Evolutionary conservation across 1,140 invertebrate species (phyloP), one percentile per base, ranked within the genome.

Genomic region (Subanguina moxae): DNA sequence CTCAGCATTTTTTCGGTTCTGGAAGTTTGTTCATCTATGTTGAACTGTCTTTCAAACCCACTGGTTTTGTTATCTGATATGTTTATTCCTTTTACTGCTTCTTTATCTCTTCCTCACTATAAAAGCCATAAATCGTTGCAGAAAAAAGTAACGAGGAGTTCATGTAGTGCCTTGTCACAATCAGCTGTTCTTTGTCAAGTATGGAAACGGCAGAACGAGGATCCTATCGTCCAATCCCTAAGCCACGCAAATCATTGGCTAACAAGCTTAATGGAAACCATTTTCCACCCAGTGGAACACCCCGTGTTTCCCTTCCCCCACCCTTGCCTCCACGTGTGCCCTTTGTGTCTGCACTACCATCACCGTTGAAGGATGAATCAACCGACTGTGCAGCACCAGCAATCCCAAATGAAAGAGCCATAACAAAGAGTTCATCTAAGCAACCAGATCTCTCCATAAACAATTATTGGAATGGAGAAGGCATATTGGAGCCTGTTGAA

Each of bases 221-320:
- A 38, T 11, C 32, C 11, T 38, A 38, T 38, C 32, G 32, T 11
- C 58, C 58, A 7, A 30, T 61, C n/a, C 58, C 58, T 21, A 61
- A 61, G n/a, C 58, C 58, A 8, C 58, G 58, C 5, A 61, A 61
- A 30, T 61, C 58, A 5, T n/a, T 61, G 13, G 28, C 38, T n/a
- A 61, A 61, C 28, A 19, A 28, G 27, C 3, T 28, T 8, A 43
- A 61, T 25, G 28, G n/a, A 21, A 30, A 25, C n/a, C 28, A 30
- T 61, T 25, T 3, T 21, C 3, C 48, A 19, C 15, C 23, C 8
- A 19, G 17, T 61, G 28, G 28, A 8, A 61, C n/a, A 11, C 57
- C 57, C 11, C 11, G 21, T 8, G 38, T 25, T 25, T 7, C 3
- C n/a, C 19, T 5, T 19, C 5, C 58, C 28, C 58, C 58, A 5